These are phyloP conservation scores for Peromyscus nudipes DNA, from an alignment of 2,797 vertebrate species.

Conservation along the genomic window DNA sequence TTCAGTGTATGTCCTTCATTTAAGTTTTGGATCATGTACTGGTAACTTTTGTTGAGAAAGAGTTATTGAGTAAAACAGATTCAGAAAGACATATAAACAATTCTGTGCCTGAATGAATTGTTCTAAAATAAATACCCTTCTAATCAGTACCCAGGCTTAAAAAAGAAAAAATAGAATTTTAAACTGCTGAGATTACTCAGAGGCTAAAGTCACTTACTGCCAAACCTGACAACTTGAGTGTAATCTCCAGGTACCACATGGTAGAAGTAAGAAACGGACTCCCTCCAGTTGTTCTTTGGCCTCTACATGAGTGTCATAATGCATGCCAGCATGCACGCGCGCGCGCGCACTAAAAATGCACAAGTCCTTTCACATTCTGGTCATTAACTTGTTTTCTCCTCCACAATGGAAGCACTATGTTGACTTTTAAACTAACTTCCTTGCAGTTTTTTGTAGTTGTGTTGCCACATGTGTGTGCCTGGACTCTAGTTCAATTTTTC, in stretches of 20 bases:
- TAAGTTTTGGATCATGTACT: constrained; percentile 44
- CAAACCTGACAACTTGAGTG: neutral
- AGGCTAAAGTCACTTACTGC: neutral
- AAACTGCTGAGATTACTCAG: neutral
- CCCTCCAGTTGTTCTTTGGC: neutral
- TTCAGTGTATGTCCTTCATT: constrained; percentile 16
- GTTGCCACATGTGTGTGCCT: neutral
- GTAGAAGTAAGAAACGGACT: neutral
- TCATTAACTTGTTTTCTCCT: constrained; percentile 29
- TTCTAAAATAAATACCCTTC: constrained; percentile 51
- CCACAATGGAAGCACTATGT: neutral
- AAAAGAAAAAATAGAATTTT: neutral
- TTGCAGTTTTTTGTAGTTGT: constrained; percentile 45
- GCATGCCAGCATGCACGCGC: neutral
- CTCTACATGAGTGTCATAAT: neutral
- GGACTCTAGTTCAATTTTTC: neutral
- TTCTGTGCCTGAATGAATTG: constrained; percentile 24
- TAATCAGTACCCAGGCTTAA: neutral
- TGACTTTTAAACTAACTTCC: constrained; percentile 43
- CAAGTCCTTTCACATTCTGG: constrained; percentile 9
- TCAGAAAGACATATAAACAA: constrained; percentile 24
- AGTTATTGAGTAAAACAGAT: constrained; percentile 26
- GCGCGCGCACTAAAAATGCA: too few species aligned
- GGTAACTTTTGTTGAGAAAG: constrained; percentile 42
- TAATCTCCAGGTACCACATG: neutral